Evolutionary conservation across 1,140 invertebrate species (phyloP).

Genomic region (Brachystomella parvula): DNA sequence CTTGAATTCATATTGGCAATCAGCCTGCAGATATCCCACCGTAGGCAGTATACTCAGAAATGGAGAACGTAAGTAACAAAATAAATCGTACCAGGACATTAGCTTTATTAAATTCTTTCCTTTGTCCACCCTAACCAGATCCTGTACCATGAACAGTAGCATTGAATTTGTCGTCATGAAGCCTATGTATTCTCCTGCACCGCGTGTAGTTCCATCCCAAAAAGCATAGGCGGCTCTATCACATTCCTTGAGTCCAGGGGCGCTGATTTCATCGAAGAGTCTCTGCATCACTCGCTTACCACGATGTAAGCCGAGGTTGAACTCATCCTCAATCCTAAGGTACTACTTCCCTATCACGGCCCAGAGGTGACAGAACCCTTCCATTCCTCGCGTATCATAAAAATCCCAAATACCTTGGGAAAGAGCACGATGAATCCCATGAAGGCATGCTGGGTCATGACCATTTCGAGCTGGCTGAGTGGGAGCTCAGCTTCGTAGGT

Average conservation of each 20-base stretch:
- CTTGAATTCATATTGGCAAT: background rate
- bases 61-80: background rate
- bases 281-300: background rate
- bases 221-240: background rate
- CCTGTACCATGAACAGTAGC: background rate
- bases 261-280: background rate
- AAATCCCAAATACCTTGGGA: constrained; percentile 49
- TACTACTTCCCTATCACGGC: constrained; percentile 45
- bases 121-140: background rate
- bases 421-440: constrained; percentile 65
- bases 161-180: background rate
- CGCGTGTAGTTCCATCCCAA: constrained; percentile 2
- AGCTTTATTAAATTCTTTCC: background rate
- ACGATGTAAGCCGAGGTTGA: constrained; percentile 49
- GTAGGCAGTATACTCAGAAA: background rate
- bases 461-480: constrained; percentile 65
- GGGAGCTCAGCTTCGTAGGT: constrained; percentile 7
- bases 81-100: background rate
- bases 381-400: constrained; percentile 40
- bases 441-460: constrained; percentile 76
- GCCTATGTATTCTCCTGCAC: background rate
- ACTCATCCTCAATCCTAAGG: constrained; percentile 47
- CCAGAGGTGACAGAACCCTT: constrained; percentile 49
- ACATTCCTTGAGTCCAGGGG: background rate
- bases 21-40: background rate